These are phyloP conservation scores for Upupa epops DNA, from an alignment of 2,113 vertebrate genomes.

Conservation along the genomic window DNA sequence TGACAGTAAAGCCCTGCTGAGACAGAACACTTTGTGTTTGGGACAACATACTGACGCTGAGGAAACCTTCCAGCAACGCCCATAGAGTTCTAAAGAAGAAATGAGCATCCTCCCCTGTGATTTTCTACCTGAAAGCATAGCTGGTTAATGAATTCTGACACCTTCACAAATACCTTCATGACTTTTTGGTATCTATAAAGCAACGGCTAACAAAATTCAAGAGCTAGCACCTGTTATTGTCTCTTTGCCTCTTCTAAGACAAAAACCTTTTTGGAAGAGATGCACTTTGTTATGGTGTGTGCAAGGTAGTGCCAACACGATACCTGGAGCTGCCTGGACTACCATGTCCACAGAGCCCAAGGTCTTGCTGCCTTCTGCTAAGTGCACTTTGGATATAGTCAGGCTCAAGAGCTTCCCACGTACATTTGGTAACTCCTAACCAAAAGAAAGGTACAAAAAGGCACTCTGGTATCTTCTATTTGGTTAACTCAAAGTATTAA, in stretches of 20 bases:
- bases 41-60: not conserved
- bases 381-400: not conserved
- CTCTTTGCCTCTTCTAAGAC: not conserved
- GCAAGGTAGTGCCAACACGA: not conserved
- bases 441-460: not conserved
- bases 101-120: not conserved
- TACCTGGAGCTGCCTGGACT: not conserved
- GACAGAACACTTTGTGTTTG: not conserved
- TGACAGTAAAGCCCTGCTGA: not conserved
- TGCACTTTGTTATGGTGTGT: not conserved
- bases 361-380: not conserved
- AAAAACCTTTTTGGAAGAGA: not conserved
- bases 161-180: not conserved
- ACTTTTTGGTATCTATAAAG: not conserved
- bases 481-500: not conserved
- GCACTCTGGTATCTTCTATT: not conserved
- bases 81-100: not conserved
- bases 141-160: not conserved
- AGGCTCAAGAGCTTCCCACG: not conserved
- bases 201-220: not conserved
- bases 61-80: not conserved
- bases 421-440: not conserved
- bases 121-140: not conserved
- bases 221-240: not conserved
- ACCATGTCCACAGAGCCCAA: not conserved